These are phyloP conservation scores for Rattus rattus DNA, from an alignment of 2,113 vertebrate species.

Conservation along the genomic window DNA sequence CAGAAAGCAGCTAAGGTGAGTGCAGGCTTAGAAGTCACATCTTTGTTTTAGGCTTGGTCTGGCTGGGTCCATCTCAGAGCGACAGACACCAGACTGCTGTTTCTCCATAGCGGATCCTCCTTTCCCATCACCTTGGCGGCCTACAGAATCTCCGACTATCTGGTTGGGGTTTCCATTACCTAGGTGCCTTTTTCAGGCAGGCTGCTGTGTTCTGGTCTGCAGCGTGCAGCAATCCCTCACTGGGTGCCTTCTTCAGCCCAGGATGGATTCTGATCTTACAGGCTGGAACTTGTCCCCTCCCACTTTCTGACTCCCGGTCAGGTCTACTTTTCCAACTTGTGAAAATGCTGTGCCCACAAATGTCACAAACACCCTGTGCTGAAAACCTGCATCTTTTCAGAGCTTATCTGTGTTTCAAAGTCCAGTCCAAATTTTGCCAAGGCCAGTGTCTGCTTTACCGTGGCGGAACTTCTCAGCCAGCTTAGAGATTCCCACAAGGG, in stretches of 20 bases:
- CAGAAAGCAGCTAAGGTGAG: neutral
- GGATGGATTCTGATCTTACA: neutral
- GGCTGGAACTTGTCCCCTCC: neutral
- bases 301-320: neutral
- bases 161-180: neutral
- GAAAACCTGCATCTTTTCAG: neutral
- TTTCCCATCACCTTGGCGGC: neutral
- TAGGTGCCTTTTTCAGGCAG: neutral
- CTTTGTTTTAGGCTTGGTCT: neutral
- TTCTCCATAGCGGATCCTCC: neutral
- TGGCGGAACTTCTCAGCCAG: neutral
- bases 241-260: neutral
- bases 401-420: neutral
- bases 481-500: neutral
- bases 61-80: fast-evolving
- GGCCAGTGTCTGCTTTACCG: no score
- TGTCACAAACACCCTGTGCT: neutral
- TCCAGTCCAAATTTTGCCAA: neutral
- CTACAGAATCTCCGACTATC: neutral
- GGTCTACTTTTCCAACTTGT: neutral
- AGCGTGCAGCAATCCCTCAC: neutral
- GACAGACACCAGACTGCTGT: neutral
- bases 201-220: neutral
- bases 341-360: neutral
- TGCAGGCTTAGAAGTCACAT: neutral